These are phyloP conservation scores for Acanthosepion lycidas DNA, from an alignment of 2,888 invertebrate genomes.

Conservation along the genomic window DNA sequence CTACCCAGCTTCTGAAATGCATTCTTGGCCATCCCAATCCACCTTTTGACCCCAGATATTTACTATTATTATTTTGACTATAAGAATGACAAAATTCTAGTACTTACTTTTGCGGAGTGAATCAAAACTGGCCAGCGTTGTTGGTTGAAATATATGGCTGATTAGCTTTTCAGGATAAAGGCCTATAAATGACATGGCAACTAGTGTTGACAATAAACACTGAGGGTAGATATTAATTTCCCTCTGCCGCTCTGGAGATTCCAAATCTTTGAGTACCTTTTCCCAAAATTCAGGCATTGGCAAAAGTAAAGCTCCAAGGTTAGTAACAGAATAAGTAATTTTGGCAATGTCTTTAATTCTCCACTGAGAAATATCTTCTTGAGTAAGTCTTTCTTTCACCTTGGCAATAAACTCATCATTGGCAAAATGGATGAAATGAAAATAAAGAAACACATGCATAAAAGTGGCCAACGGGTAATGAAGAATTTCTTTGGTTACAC, in stretches of 20 bases:
- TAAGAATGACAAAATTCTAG: background rate
- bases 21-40: no score
- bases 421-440: conserved; percentile 38
- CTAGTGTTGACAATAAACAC: conserved; percentile 35
- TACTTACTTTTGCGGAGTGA: conserved; percentile 14
- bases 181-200: conserved; percentile 15
- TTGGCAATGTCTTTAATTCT: conserved; percentile 39
- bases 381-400: background rate
- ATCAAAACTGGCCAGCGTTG: background rate
- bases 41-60: no score
- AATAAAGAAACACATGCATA: conserved; percentile 44
- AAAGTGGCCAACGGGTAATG: background rate
- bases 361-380: background rate
- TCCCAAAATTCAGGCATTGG: conserved; percentile 35
- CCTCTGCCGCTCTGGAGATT: background rate
- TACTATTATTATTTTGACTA: background rate
- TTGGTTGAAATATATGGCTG: background rate
- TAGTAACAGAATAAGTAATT: conserved; percentile 18
- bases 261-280: background rate
- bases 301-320: background rate
- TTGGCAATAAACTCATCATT: conserved; percentile 34
- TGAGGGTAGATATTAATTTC: background rate
- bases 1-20: no score
- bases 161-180: conserved; percentile 34
- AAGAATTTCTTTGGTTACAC: background rate